These are phyloP conservation scores for Metacarcinus magister DNA, from an alignment of 2,888 invertebrate genomes.

Conservation along the genomic window DNA sequence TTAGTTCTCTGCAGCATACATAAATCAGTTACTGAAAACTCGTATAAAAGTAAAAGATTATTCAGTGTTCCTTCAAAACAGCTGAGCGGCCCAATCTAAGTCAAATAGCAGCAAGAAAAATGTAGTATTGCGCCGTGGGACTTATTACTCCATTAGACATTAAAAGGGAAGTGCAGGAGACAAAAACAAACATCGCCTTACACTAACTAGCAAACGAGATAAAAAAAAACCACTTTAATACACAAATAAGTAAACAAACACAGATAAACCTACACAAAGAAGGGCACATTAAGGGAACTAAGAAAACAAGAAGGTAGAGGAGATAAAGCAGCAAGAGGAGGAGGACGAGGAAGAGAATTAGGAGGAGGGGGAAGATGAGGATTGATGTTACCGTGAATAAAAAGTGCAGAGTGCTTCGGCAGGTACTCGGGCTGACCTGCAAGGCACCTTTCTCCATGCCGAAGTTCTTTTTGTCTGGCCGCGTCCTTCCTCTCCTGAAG, in stretches of 20 bases:
- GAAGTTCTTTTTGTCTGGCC: conserved; percentile 68
- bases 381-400: background rate
- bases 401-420: background rate
- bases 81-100: background rate
- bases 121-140: background rate
- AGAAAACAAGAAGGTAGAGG: background rate
- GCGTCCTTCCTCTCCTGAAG: conserved; percentile 67
- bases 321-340: background rate
- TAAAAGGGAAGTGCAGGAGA: background rate
- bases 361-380: background rate
- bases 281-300: background rate
- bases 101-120: background rate
- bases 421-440: conserved; percentile 64
- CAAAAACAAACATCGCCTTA: background rate
- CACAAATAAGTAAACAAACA: background rate
- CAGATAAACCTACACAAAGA: background rate
- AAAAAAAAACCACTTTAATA: background rate
- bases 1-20: background rate
- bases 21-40: background rate
- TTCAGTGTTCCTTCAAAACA: background rate
- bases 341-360: no score
- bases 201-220: background rate
- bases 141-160: background rate
- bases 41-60: background rate
- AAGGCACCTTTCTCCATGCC: conserved; percentile 79